Evolutionary conservation across 2,888 invertebrate species (phyloP).

Genomic region (Megalurothrips usitatus): DNA sequence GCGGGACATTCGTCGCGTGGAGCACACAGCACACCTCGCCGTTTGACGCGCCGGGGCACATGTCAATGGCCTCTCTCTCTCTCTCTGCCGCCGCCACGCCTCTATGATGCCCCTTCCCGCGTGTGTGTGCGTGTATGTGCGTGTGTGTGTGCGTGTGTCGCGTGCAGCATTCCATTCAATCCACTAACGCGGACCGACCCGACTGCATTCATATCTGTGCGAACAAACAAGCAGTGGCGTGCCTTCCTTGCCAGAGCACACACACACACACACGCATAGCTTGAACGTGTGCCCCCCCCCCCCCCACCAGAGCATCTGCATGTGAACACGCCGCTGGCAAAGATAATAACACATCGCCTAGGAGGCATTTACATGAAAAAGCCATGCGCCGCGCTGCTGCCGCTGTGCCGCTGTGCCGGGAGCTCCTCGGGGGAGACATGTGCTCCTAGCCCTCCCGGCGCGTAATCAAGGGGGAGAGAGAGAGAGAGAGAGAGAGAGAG

Average conservation of each 20-base stretch:
- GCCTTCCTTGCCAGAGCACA: too few species aligned
- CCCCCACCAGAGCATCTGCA: background rate
- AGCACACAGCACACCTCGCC: too few species aligned
- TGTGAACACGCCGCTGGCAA: constrained; percentile 1
- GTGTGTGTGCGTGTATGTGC: too few species aligned
- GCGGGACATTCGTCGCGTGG: background rate
- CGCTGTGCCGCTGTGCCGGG: background rate
- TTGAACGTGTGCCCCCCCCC: background rate
- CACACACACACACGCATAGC: too few species aligned
- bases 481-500: background rate
- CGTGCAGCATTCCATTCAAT: background rate
- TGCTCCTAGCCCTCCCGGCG: background rate
- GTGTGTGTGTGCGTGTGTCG: too few species aligned
- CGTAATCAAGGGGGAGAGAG: background rate
- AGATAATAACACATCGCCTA: background rate
- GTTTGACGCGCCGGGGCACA: background rate
- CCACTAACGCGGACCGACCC: too few species aligned
- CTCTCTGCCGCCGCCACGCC: too few species aligned
- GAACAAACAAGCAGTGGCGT: too few species aligned
- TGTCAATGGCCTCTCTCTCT: background rate
- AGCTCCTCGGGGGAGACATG: background rate
- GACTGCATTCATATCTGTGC: too few species aligned
- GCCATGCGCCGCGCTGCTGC: background rate
- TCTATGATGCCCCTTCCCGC: too few species aligned
- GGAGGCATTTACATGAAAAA: constrained; percentile 20